Conservation (phyloP, 2,797 vertebrate genomes). For the Falco berigora region DNA sequence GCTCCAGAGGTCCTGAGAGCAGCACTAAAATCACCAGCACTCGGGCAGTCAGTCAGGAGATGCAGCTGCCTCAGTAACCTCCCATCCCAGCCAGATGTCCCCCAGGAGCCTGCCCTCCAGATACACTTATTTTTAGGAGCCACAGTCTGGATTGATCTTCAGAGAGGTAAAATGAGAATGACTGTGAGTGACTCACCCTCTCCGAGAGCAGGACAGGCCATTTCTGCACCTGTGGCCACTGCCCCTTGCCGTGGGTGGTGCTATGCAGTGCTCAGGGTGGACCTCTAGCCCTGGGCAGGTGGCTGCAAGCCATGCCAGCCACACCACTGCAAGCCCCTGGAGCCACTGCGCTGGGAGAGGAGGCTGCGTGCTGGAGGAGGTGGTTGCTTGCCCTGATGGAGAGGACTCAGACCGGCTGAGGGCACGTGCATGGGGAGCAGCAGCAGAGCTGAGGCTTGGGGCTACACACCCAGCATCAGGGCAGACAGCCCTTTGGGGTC, state of each 20-base stretch:
- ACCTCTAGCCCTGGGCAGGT: neutral
- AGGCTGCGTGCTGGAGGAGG: neutral
- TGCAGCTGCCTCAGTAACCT: neutral
- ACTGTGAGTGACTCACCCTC: neutral
- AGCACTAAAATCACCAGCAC: neutral
- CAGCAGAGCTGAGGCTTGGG: neutral
- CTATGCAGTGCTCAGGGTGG: rapidly evolving
- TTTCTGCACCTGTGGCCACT: neutral
- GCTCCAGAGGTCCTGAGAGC: neutral
- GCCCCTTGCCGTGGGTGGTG: neutral
- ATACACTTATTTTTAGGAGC: neutral
- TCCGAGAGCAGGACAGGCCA: rapidly evolving
- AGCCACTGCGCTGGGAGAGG: rapidly evolving
- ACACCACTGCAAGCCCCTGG: rapidly evolving
- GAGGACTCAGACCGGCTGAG: neutral
- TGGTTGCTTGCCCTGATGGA: rapidly evolving
- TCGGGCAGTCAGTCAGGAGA: neutral
- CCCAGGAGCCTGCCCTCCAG: neutral
- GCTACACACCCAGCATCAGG: neutral
- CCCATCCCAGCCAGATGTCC: neutral
- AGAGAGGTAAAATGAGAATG: neutral
- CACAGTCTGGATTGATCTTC: neutral
- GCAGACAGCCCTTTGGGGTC: neutral
- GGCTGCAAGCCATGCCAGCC: neutral
- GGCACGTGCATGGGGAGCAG: neutral